A percentile compares a stretch with the other conserved stretches of the same genome.
These are phyloP conservation scores for Drosophila antonietae DNA, from an alignment of 2,888 invertebrate species.

Conservation along the genomic window DNA sequence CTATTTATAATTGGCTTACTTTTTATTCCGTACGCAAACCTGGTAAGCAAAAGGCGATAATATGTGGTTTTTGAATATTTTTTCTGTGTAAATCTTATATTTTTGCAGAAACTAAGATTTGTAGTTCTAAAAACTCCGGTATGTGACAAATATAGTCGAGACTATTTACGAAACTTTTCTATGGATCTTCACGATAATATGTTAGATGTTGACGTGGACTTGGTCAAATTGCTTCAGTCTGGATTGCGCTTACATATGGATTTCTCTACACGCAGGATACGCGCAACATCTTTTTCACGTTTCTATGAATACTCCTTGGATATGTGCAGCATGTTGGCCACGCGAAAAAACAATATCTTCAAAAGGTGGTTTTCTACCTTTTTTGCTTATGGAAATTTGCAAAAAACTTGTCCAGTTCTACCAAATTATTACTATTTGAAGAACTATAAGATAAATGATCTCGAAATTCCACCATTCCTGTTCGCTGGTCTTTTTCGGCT, in stretches of 20 bases:
- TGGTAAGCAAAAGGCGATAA: not conserved
- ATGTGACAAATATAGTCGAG: constrained; percentile 45
- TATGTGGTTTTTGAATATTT: not conserved
- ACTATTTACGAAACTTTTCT: constrained; percentile 33
- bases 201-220: constrained; percentile 29
- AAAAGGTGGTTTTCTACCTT: constrained; percentile 56
- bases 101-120: constrained; percentile 24
- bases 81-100: constrained; percentile 1
- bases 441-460: constrained; percentile 38
- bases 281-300: constrained; percentile 21
- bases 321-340: constrained; percentile 58
- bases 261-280: constrained; percentile 23
- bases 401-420: constrained; percentile 54
- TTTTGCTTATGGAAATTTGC: constrained; percentile 59
- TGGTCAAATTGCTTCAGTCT: constrained; percentile 11
- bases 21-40: not conserved
- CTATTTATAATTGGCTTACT: not conserved
- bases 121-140: constrained; percentile 8
- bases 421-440: constrained; percentile 51
- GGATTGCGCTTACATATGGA: constrained; percentile 48
- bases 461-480: constrained; percentile 54
- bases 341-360: constrained; percentile 46
- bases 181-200: not conserved
- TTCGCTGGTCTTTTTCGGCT: constrained; percentile 50
- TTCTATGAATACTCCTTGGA: constrained; percentile 61